These are phyloP conservation scores for Zootermopsis nevadensis DNA, from an alignment of 2,888 invertebrate genomes.

Conservation along the genomic window DNA sequence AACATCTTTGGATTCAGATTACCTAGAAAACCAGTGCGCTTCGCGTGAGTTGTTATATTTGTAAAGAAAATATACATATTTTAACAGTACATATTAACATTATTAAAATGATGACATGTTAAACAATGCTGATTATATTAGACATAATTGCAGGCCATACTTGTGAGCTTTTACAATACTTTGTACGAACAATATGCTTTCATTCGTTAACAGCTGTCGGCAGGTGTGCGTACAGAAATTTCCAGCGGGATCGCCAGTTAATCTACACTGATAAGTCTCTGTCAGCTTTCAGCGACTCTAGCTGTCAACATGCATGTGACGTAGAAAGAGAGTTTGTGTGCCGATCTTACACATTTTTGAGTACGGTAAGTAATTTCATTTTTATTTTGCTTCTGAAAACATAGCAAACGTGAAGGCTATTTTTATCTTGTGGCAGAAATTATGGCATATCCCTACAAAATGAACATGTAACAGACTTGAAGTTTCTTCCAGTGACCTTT, in stretches of 20 bases:
- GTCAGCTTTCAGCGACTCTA: slow-evolving; percentile 60
- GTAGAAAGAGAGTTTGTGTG: slow-evolving; percentile 62
- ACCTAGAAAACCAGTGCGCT: slow-evolving; percentile 68
- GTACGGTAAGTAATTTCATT: slow-evolving; percentile 55
- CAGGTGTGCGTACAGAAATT: slow-evolving; percentile 60
- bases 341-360: slow-evolving; percentile 62
- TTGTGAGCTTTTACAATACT: no score
- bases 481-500: no score
- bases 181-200: not conserved
- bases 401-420: no score
- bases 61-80: not conserved
- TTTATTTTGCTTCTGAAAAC: no score
- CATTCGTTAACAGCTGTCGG: slow-evolving; percentile 55
- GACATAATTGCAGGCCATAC: not conserved
- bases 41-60: slow-evolving; percentile 59
- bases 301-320: slow-evolving; percentile 63
- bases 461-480: no score
- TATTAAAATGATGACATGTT: no score
- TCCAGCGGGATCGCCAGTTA: slow-evolving; percentile 60
- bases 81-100: no score
- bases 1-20: slow-evolving; percentile 63
- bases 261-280: slow-evolving; percentile 62
- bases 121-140: no score
- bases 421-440: no score
- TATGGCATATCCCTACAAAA: no score